Percentiles rank a stretch among this genome's conserved stretches.
These are phyloP conservation scores for Dione juno DNA, from an alignment of 2,888 invertebrate species.

Conservation along the genomic window DNA sequence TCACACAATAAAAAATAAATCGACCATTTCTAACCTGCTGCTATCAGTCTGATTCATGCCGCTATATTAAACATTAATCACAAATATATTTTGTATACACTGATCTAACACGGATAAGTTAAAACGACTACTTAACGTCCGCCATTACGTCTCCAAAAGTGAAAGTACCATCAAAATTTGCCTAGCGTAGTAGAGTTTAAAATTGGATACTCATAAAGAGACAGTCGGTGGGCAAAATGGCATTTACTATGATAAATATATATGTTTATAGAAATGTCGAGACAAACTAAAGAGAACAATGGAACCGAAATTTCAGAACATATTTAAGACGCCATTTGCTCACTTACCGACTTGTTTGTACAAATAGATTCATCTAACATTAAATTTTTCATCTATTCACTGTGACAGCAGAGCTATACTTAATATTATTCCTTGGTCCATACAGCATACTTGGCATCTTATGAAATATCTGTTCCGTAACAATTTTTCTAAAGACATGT, in stretches of 20 bases:
- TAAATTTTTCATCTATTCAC: slow-evolving; percentile 16
- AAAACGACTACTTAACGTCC: slow-evolving; percentile 36
- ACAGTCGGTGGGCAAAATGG: slow-evolving; percentile 59
- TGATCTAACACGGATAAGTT: slow-evolving; percentile 73
- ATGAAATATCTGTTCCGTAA: slow-evolving; percentile 61
- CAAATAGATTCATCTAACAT: slow-evolving; percentile 6
- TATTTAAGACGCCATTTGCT: neutral
- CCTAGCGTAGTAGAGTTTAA: slow-evolving; percentile 10
- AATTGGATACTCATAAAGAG: slow-evolving; percentile 33
- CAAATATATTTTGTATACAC: slow-evolving; percentile 75
- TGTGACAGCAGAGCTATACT: slow-evolving; percentile 76
- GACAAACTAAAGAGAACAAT: neutral
- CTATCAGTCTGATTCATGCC: slow-evolving; percentile 74
- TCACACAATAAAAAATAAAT: slow-evolving; percentile 55
- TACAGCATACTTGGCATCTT: slow-evolving; percentile 79
- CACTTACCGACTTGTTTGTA: neutral
- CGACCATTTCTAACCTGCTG: slow-evolving; percentile 57
- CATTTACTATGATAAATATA: neutral
- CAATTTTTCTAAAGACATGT: slow-evolving; percentile 47
- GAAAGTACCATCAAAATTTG: slow-evolving; percentile 25
- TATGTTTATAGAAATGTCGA: neutral
- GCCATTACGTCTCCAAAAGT: slow-evolving; percentile 6
- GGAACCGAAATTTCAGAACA: neutral
- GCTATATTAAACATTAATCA: slow-evolving; percentile 73
- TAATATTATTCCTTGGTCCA: slow-evolving; percentile 79